Evolutionary conservation across 2,113 vertebrate genomes (phyloP).

Genomic region (Oncorhynchus tshawytscha): DNA sequence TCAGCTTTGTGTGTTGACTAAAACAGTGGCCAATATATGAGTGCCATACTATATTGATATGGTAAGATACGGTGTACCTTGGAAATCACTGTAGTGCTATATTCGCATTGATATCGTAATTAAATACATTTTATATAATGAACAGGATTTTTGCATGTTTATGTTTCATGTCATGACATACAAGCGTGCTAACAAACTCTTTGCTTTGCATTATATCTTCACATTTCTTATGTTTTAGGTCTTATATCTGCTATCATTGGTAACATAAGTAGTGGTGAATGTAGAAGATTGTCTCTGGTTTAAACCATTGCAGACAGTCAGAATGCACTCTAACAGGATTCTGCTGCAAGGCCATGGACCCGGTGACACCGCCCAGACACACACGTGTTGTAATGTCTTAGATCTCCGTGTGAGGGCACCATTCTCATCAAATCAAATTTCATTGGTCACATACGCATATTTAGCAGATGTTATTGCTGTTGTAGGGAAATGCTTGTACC

Average conservation of each 20-base stretch:
- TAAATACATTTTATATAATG: conserved; percentile 82
- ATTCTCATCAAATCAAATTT: neutral
- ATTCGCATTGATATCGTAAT: conserved; percentile 85
- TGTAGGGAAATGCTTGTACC: too few relatives aligned
- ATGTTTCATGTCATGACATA: conserved; percentile 11
- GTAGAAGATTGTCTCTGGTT: neutral
- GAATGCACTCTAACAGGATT: neutral
- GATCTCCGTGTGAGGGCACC: conserved; percentile 40
- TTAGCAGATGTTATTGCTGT: too few relatives aligned
- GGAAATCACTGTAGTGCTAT: conserved; percentile 84
- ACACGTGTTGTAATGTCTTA: conserved; percentile 36
- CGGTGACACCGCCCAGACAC: conserved; percentile 35
- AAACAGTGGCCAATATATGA: conserved; percentile 81
- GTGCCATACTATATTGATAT: conserved; percentile 83
- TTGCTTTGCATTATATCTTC: conserved; percentile 43
- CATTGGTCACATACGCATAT: too few relatives aligned
- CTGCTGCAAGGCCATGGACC: conserved; percentile 18
- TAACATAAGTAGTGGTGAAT: neutral
- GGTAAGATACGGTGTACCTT: conserved; percentile 82
- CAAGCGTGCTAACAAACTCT: neutral
- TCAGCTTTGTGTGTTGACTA: conserved; percentile 79
- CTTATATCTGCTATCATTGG: conserved; percentile 24
- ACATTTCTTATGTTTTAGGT: neutral
- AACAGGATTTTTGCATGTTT: conserved; percentile 44
- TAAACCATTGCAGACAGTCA: neutral